A percentile compares a stretch with the other conserved stretches of the same genome.
phyloP scores from a whole-genome alignment of 2,888 invertebrate genomes.

The Lasioglossum leucozonium region DNA sequence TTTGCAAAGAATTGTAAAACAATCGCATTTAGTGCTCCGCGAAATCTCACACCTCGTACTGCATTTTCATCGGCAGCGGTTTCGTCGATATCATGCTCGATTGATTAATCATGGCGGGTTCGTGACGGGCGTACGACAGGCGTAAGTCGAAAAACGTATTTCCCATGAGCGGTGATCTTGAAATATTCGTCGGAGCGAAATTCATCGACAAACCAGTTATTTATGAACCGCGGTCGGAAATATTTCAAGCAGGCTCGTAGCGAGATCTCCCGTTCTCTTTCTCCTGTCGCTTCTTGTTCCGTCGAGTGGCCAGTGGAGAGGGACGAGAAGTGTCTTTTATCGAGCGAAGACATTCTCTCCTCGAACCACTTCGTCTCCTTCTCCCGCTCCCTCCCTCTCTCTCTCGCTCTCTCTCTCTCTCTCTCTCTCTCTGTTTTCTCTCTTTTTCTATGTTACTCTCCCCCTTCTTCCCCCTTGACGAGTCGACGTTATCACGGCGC shows the following conservation, averaged over 20 bases:
- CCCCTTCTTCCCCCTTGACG: slow-evolving; percentile 18
- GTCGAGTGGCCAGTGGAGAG: background rate
- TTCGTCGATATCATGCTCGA: background rate
- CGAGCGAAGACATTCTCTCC: slow-evolving; percentile 54
- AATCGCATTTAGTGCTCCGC: too few relatives aligned
- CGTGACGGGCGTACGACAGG: background rate
- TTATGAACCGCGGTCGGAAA: slow-evolving; percentile 51
- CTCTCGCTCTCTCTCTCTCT: background rate
- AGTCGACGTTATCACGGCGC: slow-evolving; percentile 41
- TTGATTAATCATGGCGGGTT: background rate
- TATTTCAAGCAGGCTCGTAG: slow-evolving; percentile 40
- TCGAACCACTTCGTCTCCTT: slow-evolving; percentile 33
- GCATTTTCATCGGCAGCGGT: background rate
- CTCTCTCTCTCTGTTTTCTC: background rate
- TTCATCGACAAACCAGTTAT: slow-evolving; percentile 52
- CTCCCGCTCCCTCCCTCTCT: background rate
- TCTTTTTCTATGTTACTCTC: slow-evolving; percentile 2
- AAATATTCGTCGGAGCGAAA: slow-evolving; percentile 36
- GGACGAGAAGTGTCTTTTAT: slow-evolving; percentile 55
- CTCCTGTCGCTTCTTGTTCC: slow-evolving; percentile 10
- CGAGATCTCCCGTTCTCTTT: background rate
- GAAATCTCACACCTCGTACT: background rate
- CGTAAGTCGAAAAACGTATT: slow-evolving; percentile 19
- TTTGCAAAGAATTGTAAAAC: too few relatives aligned
- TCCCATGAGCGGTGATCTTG: slow-evolving; percentile 10